phyloP scores from a whole-genome alignment of 2,113 vertebrate genomes.

The Catharus bicknelli region DNA sequence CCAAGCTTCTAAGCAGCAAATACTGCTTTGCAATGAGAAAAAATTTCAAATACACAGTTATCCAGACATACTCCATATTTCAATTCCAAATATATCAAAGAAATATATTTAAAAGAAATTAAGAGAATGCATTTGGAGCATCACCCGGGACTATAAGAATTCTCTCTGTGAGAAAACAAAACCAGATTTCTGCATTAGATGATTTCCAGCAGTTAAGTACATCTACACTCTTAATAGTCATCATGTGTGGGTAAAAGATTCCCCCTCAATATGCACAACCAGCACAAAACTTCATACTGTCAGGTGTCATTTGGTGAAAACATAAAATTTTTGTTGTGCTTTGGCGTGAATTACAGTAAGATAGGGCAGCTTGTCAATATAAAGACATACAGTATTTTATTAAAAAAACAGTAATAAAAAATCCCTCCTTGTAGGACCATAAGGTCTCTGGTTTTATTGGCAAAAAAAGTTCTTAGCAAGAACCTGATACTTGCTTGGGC shows the following conservation, averaged over 20 bases:
- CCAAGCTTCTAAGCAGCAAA: not conserved
- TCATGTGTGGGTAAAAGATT: not conserved
- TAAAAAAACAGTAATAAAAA: not conserved
- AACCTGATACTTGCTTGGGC: not conserved
- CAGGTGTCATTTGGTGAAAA: not conserved
- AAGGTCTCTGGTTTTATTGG: not conserved
- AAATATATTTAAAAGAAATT: not conserved
- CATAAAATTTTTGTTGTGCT: not conserved
- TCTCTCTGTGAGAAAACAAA: not conserved
- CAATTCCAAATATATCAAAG: not conserved
- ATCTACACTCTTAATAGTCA: not conserved
- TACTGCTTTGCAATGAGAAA: not conserved
- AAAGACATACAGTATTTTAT: not conserved
- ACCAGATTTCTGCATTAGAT: not conserved
- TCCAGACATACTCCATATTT: not conserved
- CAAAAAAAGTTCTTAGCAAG: not conserved
- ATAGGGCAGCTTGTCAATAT: not conserved
- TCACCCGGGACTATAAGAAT: not conserved
- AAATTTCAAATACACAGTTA: not conserved
- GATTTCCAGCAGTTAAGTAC: not conserved
- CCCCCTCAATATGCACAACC: not conserved
- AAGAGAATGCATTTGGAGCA: not conserved
- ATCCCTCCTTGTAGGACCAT: fast-evolving
- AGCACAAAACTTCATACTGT: not conserved
- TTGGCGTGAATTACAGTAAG: not conserved